Conservation (phyloP, 1,140 invertebrate species). For the Drosophila ohnishii region DNA sequence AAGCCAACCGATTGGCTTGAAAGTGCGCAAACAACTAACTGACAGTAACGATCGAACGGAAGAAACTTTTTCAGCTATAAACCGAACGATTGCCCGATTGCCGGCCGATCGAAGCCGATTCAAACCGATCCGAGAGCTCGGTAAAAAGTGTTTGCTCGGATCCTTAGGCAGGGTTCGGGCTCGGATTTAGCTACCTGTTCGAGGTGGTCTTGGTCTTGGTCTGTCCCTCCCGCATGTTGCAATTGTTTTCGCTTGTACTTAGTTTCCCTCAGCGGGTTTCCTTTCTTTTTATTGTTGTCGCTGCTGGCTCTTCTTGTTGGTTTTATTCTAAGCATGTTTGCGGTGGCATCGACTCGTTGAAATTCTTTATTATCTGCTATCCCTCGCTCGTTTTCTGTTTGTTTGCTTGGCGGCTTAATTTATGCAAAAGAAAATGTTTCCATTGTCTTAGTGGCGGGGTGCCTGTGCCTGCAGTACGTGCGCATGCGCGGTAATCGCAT, state of each 20-base stretch:
- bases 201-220: conserved; percentile 15
- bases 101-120: conserved; percentile 5
- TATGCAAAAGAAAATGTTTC: conserved; percentile 71
- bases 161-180: conserved; percentile 20
- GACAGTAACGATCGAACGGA: conserved; percentile 73
- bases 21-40: conserved; percentile 76
- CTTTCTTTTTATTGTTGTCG: conserved; percentile 34
- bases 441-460: conserved; percentile 61
- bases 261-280: conserved; percentile 23
- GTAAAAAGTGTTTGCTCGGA: conserved; percentile 36
- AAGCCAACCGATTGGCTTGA: conserved; percentile 75
- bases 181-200: conserved; percentile 33
- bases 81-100: conserved; percentile 27
- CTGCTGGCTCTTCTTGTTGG: conserved; percentile 26
- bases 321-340: conserved; percentile 79
- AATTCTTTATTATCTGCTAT: conserved; percentile 54
- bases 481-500: conserved; percentile 80
- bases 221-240: conserved; percentile 48
- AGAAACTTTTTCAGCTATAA: conserved; percentile 53
- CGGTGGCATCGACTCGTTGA: conserved; percentile 48
- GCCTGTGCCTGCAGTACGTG: conserved; percentile 62
- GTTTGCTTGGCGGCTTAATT: conserved; percentile 68
- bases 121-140: background rate
- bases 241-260: conserved; percentile 47
- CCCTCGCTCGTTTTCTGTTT: conserved; percentile 20